phyloP scores from a whole-genome alignment of 2,888 invertebrate genomes.

The Calameuta filiformis region DNA sequence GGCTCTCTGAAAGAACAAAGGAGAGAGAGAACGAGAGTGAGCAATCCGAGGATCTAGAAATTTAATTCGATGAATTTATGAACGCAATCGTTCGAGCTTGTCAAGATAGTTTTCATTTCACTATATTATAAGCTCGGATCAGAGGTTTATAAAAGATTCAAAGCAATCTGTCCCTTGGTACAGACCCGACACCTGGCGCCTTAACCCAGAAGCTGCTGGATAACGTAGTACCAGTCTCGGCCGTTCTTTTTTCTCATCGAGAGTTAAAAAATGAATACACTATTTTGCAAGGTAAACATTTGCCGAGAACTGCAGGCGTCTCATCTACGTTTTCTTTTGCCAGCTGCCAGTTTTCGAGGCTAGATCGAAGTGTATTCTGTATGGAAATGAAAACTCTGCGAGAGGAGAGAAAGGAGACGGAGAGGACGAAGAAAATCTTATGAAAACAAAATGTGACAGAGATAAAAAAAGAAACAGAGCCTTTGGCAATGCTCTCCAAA shows the following conservation, averaged over 20 bases:
- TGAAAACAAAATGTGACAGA: too few relatives aligned
- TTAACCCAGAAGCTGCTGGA: background rate
- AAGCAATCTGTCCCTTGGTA: conserved; percentile 45
- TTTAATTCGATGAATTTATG: too few relatives aligned
- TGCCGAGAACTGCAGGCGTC: conserved; percentile 29
- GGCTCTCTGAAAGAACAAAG: conserved; percentile 77
- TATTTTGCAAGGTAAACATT: conserved; percentile 54
- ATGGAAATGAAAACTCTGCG: too few relatives aligned
- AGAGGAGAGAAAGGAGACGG: too few relatives aligned
- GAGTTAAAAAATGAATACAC: conserved; percentile 50
- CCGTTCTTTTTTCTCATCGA: conserved; percentile 6
- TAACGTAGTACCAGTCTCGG: background rate
- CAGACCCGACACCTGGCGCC: conserved; percentile 27
- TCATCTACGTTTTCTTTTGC: background rate
- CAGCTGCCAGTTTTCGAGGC: background rate
- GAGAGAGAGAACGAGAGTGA: conserved; percentile 14
- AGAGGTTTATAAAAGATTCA: conserved; percentile 51
- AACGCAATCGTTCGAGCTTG: too few relatives aligned
- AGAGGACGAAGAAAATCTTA: too few relatives aligned
- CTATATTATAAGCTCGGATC: background rate
- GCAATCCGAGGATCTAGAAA: background rate
- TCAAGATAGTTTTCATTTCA: too few relatives aligned
- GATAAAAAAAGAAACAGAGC: too few relatives aligned
- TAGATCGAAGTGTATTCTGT: too few relatives aligned
- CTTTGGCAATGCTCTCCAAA: too few relatives aligned